phyloP scores from a whole-genome alignment of 1,140 invertebrate genomes.

The Neotoxoptera formosana region DNA sequence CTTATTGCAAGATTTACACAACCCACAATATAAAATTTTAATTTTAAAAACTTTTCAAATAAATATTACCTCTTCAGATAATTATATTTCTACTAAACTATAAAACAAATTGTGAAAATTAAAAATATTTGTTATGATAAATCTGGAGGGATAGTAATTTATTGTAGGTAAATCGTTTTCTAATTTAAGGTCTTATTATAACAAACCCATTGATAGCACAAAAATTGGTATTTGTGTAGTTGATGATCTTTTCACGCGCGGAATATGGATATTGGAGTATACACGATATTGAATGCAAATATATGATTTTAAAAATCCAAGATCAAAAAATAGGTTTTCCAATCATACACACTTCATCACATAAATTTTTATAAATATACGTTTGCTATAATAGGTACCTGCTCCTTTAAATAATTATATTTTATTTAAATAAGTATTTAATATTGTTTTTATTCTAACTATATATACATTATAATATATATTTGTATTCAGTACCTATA shows the following conservation, averaged over 20 bases:
- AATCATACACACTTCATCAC: not conserved
- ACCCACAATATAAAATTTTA: not conserved
- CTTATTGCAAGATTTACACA: not conserved
- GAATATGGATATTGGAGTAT: not conserved
- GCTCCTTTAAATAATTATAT: not conserved
- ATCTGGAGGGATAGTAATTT: not conserved
- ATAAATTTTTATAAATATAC: conserved; percentile 4
- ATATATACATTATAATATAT: not conserved
- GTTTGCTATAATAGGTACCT: not conserved
- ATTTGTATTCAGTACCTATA: not conserved
- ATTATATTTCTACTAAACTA: no score
- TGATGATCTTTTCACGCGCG: not conserved
- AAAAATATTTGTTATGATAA: not conserved
- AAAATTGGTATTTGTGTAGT: conserved; percentile 2
- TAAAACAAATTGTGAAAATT: not conserved
- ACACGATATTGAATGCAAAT: not conserved
- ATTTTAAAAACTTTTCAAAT: conserved; percentile 3
- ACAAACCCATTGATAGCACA: not conserved
- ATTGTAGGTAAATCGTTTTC: not conserved
- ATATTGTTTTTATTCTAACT: not conserved
- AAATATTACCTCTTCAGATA: not conserved
- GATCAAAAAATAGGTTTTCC: not conserved
- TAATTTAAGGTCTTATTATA: not conserved
- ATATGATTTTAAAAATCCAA: not conserved
- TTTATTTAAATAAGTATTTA: not conserved